Conservation (phyloP, 2,113 vertebrate species). For the Myotis davidii region DNA sequence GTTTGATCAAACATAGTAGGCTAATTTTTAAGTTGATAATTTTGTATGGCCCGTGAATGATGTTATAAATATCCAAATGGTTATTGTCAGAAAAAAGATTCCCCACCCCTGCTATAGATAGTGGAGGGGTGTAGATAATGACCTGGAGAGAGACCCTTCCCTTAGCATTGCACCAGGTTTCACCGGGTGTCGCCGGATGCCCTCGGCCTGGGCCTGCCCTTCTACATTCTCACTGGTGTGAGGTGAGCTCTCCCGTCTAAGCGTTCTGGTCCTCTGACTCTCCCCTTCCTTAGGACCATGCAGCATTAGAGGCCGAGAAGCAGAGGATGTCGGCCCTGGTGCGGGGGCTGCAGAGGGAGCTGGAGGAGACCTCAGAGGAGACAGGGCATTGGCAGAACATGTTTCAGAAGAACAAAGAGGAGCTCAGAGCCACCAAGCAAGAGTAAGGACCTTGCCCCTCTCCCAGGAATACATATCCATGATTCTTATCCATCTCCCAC, state of each 20-base stretch:
- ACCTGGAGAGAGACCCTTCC: neutral
- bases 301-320: constrained; percentile 90
- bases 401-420: constrained; percentile 93
- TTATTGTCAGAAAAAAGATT: too few species aligned
- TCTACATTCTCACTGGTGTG: neutral
- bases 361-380: constrained; percentile 94
- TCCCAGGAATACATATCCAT: neutral
- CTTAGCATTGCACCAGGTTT: neutral
- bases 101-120: too few species aligned
- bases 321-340: constrained; percentile 90
- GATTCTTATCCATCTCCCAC: neutral
- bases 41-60: too few species aligned
- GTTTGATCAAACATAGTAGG: too few species aligned
- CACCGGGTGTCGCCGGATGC: neutral
- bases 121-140: neutral
- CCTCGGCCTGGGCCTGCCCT: neutral
- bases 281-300: constrained; percentile 87
- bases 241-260: neutral
- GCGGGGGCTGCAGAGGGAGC: constrained; percentile 91
- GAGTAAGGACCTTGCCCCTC: constrained; percentile 86
- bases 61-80: too few species aligned
- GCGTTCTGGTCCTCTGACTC: neutral
- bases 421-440: constrained; percentile 91
- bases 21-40: too few species aligned
- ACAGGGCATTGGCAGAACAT: constrained; percentile 94